phyloP scores from a whole-genome alignment of 64 coral and sea anemone species.

The Pocillopora damicornis region DNA sequence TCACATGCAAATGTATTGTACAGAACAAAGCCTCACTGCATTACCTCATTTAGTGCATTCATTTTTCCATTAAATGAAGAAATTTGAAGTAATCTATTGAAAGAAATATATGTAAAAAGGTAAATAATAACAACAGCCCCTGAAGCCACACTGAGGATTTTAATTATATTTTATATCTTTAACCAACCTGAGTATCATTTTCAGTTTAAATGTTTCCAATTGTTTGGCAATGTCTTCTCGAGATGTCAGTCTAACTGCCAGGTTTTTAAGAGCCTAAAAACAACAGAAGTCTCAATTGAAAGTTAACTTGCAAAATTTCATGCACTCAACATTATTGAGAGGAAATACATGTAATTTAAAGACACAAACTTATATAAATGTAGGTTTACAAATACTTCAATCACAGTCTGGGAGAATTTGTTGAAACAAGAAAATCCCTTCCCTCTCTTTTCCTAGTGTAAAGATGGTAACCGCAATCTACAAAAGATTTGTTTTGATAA shows the following conservation, averaged over 20 bases:
- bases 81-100: constrained; percentile 91
- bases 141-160: background rate
- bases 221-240: constrained; percentile 92
- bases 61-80: constrained; percentile 99
- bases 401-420: too few species aligned
- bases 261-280: constrained; percentile 85
- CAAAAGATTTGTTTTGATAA: too few species aligned
- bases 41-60: constrained; percentile 99
- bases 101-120: background rate
- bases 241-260: constrained; percentile 67
- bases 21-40: background rate
- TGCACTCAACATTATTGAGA: background rate
- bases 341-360: too few species aligned
- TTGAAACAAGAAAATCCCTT: too few species aligned
- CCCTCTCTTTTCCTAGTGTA: too few species aligned
- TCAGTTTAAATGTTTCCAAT: constrained; percentile 96
- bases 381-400: too few species aligned
- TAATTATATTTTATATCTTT: background rate
- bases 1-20: background rate
- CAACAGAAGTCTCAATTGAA: background rate
- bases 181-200: constrained; percentile 99
- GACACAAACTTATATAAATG: too few species aligned
- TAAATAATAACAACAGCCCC: background rate
- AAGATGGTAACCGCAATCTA: too few species aligned
- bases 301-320: background rate